These are phyloP conservation scores for Solenopsis invicta DNA, from an alignment of 1,140 invertebrate species.

Conservation along the genomic window DNA sequence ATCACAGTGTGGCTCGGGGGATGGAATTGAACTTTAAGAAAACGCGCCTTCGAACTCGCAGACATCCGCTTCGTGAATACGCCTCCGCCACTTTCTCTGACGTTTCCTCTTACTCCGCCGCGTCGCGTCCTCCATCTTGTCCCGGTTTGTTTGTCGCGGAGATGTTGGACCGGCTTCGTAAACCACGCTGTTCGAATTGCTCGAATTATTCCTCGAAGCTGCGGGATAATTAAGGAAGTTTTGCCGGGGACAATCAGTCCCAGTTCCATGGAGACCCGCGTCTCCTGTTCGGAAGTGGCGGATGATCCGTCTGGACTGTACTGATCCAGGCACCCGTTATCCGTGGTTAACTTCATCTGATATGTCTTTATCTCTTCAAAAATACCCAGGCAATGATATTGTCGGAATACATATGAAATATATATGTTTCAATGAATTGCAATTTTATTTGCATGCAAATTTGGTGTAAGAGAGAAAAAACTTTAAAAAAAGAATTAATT, in stretches of 20 bases:
- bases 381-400: background rate
- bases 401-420: background rate
- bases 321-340: slow-evolving; percentile 45
- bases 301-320: slow-evolving; percentile 48
- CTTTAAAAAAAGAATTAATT: background rate
- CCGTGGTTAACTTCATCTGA: slow-evolving; percentile 54
- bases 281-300: slow-evolving; percentile 1
- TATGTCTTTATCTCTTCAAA: slow-evolving; percentile 47
- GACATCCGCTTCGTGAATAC: slow-evolving; percentile 16
- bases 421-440: slow-evolving; percentile 19
- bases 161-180: slow-evolving; percentile 68
- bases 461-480: background rate
- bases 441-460: background rate
- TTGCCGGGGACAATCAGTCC: slow-evolving; percentile 82
- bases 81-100: background rate
- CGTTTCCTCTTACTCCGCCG: slow-evolving; percentile 36
- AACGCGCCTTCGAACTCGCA: slow-evolving; percentile 14
- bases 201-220: slow-evolving; percentile 80
- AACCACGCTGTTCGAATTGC: slow-evolving; percentile 75
- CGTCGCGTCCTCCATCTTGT: slow-evolving; percentile 33
- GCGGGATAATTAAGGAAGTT: slow-evolving; percentile 86
- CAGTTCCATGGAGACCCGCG: slow-evolving; percentile 54
- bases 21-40: slow-evolving; percentile 54
- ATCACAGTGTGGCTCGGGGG: slow-evolving; percentile 47
- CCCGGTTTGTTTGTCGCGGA: slow-evolving; percentile 69